Evolutionary conservation across 1,140 invertebrate genomes (phyloP), one percentile per base, ranked within the genome.

Genomic region (Drosophila fuyamai): DNA sequence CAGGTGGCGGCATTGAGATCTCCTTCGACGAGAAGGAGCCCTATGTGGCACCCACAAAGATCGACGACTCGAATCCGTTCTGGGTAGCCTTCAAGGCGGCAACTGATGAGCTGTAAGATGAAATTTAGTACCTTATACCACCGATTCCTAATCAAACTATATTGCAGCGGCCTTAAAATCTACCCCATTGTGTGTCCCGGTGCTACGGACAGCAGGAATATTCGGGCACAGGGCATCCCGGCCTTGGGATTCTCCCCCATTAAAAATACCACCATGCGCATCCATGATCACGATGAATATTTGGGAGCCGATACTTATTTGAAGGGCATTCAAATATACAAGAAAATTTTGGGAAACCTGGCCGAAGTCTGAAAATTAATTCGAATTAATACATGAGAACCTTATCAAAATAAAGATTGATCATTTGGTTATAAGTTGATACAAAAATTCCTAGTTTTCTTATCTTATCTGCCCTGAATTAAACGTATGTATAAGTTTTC

Each of bases 261-360:
- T 92, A 96, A 95, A 63, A 94, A 95, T 77, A 97, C 96, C 1
- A 94, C 94, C 2, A 93, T 96, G 4, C 92, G 95, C 1, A 92
- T 97, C 12, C 97, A 97, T 81, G 96, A 97, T 80, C 95, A 97
- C 90, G 95, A 97, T 88, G 97, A 97, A 81, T 96, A 93, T 76
- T 91, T 97, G 1, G 94, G 95, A 70, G 95, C 95, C 40, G 93
- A 94, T n/a, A 93, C 94, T 0, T 97, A 96, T 91, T 81, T 97
- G 5, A 89, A 93, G 35, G 97, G 96, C 7, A 96, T 97, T 47
- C 91, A 95, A 7, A 95, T 97, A 46, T 97, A 97, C 85, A 93
- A 94, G 55, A 91, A 94, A 48, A 91, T 97, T 6, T 94, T 97
- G 38, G 88, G 93, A 2, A 92, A 93, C 67, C 74, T 96, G 0